Percentiles rank a stretch among this genome's conserved stretches.
Conservation (phyloP, 2,888 invertebrate genomes). For the Drosophila leonis region DNA sequence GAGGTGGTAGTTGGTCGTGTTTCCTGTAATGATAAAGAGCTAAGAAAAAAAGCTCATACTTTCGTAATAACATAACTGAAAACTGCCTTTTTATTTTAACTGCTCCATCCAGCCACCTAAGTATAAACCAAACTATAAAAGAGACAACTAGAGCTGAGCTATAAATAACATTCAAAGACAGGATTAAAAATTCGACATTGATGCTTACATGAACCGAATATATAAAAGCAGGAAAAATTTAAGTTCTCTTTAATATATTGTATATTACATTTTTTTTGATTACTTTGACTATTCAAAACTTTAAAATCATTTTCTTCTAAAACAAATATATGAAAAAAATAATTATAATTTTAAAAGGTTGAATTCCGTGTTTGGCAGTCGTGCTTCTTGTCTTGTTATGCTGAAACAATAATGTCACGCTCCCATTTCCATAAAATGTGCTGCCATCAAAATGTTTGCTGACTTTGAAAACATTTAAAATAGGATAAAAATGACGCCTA, state of each 20-base stretch:
- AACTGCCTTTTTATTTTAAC: not conserved
- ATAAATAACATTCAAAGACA: not conserved
- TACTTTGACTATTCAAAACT: too few relatives aligned
- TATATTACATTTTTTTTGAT: too few relatives aligned
- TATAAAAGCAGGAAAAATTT: not conserved
- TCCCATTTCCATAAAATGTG: not conserved
- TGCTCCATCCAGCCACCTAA: not conserved
- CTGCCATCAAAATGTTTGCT: conserved; percentile 26
- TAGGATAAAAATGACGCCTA: conserved; percentile 22
- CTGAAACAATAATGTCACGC: not conserved
- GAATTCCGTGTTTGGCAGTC: not conserved
- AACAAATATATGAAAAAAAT: not conserved
- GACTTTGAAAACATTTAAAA: conserved; percentile 26
- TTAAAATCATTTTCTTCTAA: not conserved
- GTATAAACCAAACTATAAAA: not conserved
- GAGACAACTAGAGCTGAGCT: not conserved
- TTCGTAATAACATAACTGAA: not conserved
- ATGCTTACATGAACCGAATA: not conserved
- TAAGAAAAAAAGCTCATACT: not conserved
- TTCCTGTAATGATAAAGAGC: not conserved
- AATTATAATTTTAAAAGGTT: not conserved
- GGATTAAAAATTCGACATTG: not conserved
- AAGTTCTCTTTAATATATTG: not conserved
- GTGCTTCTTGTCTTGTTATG: not conserved
- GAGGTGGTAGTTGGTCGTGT: conserved; percentile 8